Conservation (phyloP, 1,140 invertebrate genomes). For the Hypothenemus hampei region DNA sequence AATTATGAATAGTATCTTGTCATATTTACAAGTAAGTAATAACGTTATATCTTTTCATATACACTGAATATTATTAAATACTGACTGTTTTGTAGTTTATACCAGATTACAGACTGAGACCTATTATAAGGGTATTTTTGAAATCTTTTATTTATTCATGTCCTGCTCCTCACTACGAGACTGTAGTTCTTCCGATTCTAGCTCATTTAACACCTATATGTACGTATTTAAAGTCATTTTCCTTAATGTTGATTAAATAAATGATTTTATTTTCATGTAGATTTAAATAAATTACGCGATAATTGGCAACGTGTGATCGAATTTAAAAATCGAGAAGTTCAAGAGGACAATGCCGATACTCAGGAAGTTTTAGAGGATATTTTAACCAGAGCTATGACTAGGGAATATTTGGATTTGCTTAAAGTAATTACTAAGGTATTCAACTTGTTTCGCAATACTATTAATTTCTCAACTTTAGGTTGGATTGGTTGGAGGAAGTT, state of each 20-base stretch:
- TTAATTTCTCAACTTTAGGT: slow-evolving; percentile 41
- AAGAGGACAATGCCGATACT: slow-evolving; percentile 73
- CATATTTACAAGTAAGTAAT: slow-evolving; percentile 58
- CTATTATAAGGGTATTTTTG: slow-evolving; percentile 77
- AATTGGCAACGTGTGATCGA: slow-evolving; percentile 80
- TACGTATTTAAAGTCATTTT: slow-evolving; percentile 34
- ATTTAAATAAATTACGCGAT: slow-evolving; percentile 67
- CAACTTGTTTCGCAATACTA: background rate
- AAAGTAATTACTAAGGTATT: slow-evolving; percentile 45
- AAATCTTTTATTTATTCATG: slow-evolving; percentile 82
- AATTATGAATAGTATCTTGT: slow-evolving; percentile 60
- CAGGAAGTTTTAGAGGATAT: slow-evolving; percentile 87
- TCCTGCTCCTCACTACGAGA: slow-evolving; percentile 68
- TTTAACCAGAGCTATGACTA: slow-evolving; percentile 76
- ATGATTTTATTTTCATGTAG: slow-evolving; percentile 44
- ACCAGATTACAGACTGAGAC: slow-evolving; percentile 79
- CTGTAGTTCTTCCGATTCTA: slow-evolving; percentile 72
- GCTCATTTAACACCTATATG: slow-evolving; percentile 71
- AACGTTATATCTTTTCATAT: background rate
- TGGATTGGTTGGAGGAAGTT: slow-evolving; percentile 49
- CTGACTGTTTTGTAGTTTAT: slow-evolving; percentile 49
- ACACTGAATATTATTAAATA: background rate
- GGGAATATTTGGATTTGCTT: slow-evolving; percentile 81
- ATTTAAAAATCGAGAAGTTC: slow-evolving; percentile 59
- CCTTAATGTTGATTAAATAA: background rate